Evolutionary conservation across 2,113 vertebrate genomes (phyloP).

Genomic region (Procavia capensis): DNA sequence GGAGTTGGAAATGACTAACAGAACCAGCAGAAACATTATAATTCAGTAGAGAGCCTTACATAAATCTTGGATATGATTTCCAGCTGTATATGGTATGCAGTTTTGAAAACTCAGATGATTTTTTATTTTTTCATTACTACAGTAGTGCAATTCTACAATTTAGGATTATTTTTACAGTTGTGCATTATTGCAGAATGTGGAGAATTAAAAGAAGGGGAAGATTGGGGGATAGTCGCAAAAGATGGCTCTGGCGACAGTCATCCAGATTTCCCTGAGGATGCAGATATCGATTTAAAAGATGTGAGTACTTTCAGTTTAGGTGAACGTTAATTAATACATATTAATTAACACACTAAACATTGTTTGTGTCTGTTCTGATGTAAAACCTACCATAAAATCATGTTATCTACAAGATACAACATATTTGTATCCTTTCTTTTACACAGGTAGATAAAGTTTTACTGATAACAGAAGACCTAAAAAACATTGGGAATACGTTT

Average conservation of each 20-base stretch:
- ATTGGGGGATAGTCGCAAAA: slow-evolving; percentile 87
- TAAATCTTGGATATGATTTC: neutral
- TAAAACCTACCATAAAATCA: neutral
- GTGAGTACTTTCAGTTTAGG: slow-evolving; percentile 85
- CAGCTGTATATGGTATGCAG: neutral
- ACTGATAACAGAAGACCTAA: slow-evolving; percentile 94
- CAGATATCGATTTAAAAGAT: slow-evolving; percentile 94
- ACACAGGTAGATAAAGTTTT: slow-evolving; percentile 93
- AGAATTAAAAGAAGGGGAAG: slow-evolving; percentile 93
- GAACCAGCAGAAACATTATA: neutral
- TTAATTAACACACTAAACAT: neutral
- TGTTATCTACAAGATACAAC: neutral
- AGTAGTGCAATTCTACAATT: slow-evolving; percentile 4
- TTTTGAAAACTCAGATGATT: neutral
- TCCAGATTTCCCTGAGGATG: slow-evolving; percentile 96
- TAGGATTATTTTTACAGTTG: slow-evolving; percentile 85
- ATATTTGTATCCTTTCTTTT: slow-evolving; percentile 73
- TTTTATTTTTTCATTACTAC: neutral
- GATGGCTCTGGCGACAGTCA: slow-evolving; percentile 94
- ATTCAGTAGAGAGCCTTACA: neutral
- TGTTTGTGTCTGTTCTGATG: neutral
- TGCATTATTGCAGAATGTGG: slow-evolving; percentile 95
- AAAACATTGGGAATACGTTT: slow-evolving; percentile 96
- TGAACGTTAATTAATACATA: neutral
- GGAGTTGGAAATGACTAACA: neutral